A percentile compares a stretch with the other conserved stretches of the same genome.
Conservation (phyloP, 2,888 invertebrate species). For the Sarcophaga caerulescens region DNA sequence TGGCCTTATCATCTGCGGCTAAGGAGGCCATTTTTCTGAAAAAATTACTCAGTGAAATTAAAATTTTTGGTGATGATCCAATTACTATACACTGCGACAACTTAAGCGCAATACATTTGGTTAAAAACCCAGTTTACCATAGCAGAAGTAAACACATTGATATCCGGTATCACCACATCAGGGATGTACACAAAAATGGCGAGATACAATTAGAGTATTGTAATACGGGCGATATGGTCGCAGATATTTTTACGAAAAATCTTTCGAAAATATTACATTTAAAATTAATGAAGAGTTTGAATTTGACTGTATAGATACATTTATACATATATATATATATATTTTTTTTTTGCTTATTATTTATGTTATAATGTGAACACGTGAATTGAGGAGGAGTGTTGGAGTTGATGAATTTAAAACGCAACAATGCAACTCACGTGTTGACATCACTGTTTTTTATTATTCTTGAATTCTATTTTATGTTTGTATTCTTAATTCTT, state of each 20-base stretch:
- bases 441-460: background rate
- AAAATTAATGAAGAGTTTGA: background rate
- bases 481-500: background rate
- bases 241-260: constrained; percentile 9
- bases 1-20: constrained; percentile 52
- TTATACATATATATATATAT: too few relatives aligned
- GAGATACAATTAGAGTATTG: constrained; percentile 5
- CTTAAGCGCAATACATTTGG: background rate
- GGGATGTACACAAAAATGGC: background rate
- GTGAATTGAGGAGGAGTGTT: constrained; percentile 5
- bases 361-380: constrained; percentile 8
- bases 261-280: background rate
- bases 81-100: background rate
- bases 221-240: constrained; percentile 2
- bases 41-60: constrained; percentile 25
- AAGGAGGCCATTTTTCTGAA: constrained; percentile 55
- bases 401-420: background rate
- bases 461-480: background rate
- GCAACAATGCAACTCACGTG: too few relatives aligned
- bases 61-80: background rate
- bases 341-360: background rate
- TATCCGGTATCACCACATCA: background rate
- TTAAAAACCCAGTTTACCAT: constrained; percentile 6
- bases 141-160: constrained; percentile 13
- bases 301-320: constrained; percentile 6